Conservation (phyloP, 2,113 vertebrate species). For the Pachycephala philippinensis region DNA sequence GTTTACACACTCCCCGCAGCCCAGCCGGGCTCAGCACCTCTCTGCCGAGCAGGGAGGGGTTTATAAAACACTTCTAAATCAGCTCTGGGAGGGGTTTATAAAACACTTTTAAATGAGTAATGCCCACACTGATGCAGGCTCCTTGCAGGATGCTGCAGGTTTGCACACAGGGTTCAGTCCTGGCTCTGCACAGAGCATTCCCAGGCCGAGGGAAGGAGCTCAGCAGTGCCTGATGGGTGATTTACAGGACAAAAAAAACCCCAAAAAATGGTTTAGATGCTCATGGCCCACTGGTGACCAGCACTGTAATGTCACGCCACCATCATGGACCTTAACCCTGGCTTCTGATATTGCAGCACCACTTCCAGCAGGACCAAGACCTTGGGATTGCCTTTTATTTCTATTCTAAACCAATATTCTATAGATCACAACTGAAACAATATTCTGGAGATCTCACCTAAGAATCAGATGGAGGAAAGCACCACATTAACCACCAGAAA, state of each 20-base stretch:
- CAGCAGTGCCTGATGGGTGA: neutral
- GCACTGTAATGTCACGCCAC: rapidly evolving
- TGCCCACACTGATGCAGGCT: neutral
- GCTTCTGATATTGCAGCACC: neutral
- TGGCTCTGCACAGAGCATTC: neutral
- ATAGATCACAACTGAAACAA: neutral
- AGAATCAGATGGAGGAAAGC: neutral
- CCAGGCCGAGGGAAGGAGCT: neutral
- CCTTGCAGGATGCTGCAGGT: neutral
- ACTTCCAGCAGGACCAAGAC: neutral
- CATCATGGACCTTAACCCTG: neutral
- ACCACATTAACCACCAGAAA: neutral
- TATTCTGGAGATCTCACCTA: neutral
- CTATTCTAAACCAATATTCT: neutral
- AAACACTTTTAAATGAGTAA: rapidly evolving
- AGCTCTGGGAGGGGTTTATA: neutral
- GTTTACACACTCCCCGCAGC: neutral
- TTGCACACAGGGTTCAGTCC: rapidly evolving
- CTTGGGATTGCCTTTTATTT: neutral
- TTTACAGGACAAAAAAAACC: neutral
- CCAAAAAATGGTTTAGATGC: neutral
- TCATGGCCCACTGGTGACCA: neutral
- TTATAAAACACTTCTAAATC: rapidly evolving
- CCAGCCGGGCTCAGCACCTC: neutral
- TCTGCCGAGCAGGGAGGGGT: neutral